Evolutionary conservation across 2,797 vertebrate species (phyloP).

Genomic region (Macroramphosus scolopax): DNA sequence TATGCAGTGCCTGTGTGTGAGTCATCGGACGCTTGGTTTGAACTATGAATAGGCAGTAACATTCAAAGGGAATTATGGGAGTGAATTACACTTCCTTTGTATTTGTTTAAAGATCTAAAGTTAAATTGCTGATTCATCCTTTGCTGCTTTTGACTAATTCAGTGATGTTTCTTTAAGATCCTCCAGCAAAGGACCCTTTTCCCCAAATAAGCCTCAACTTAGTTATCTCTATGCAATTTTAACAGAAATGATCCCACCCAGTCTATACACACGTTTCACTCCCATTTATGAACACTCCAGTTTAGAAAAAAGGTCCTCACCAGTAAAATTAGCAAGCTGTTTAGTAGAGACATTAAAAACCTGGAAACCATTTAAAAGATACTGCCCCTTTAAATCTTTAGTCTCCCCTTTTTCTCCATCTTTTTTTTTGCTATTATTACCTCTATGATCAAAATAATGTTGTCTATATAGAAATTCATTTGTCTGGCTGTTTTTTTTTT

Average conservation of each 20-base stretch:
- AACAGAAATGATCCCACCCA: constrained; percentile 28
- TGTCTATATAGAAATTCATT: constrained; percentile 3
- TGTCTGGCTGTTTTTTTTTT: constrained; percentile 2
- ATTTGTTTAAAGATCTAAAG: constrained; percentile 33
- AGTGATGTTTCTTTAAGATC: constrained; percentile 25
- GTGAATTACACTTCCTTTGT: constrained; percentile 38
- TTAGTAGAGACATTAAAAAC: constrained; percentile 14
- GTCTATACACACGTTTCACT: constrained; percentile 57
- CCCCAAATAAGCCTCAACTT: constrained; percentile 10
- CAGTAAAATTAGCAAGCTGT: constrained; percentile 24
- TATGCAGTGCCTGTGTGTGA: constrained; percentile 30
- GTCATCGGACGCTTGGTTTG: constrained; percentile 31
- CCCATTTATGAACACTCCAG: constrained; percentile 75
- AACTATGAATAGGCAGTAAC: constrained; percentile 42
- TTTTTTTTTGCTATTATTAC: constrained; percentile 25
- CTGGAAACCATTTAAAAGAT: constrained; percentile 59
- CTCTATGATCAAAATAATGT: constrained; percentile 76
- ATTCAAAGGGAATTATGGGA: constrained; percentile 65
- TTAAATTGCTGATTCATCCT: constrained; percentile 20
- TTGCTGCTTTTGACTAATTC: constrained; percentile 35
- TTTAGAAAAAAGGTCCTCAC: constrained; percentile 42
- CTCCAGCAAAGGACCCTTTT: constrained; percentile 7
- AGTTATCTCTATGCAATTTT: constrained; percentile 52
- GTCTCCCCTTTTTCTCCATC: constrained; percentile 32
- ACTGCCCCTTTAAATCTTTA: constrained; percentile 72